Percentiles rank a stretch among this genome's conserved stretches.
Conservation (phyloP, 2,888 invertebrate genomes). For the Ophion obscuratus region DNA sequence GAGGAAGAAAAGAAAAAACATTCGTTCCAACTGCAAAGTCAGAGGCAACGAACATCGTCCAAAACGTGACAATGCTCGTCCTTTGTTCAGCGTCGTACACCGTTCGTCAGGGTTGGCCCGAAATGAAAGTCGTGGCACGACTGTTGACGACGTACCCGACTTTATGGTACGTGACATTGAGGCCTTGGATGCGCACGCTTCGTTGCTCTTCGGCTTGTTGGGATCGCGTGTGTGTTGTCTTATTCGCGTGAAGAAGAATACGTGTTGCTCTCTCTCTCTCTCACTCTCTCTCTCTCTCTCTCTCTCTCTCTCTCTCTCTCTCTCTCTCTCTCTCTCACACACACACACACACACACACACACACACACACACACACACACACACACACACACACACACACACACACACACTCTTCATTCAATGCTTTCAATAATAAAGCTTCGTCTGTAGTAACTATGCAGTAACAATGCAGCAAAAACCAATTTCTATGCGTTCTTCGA, state of each 20-base stretch:
- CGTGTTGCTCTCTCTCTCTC: conserved; percentile 46
- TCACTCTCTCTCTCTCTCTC: neutral
- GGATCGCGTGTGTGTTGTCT: conserved; percentile 1
- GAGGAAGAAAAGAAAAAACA: neutral
- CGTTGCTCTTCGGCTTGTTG: conserved; percentile 25
- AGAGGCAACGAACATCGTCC: neutral
- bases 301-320: neutral
- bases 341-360: too few species aligned
- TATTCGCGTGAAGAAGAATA: conserved; percentile 36
- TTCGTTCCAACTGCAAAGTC: neutral
- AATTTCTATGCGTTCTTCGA: too few species aligned
- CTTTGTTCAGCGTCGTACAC: conserved; percentile 4
- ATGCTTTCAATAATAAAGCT: too few species aligned
- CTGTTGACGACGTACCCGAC: neutral
- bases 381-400: too few species aligned
- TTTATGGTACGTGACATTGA: conserved; percentile 55
- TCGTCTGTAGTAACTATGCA: too few species aligned
- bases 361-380: too few species aligned
- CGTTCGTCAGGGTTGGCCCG: conserved; percentile 11
- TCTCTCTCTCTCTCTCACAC: neutral
- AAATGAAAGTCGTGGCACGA: conserved; percentile 23
- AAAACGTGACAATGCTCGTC: neutral
- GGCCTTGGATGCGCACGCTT: conserved; percentile 45
- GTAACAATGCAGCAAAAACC: too few species aligned
- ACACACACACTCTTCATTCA: too few species aligned